Base-by-base conservation (phyloP, 2,888 invertebrate genomes). In the Chrysina gloriosa region DNA sequence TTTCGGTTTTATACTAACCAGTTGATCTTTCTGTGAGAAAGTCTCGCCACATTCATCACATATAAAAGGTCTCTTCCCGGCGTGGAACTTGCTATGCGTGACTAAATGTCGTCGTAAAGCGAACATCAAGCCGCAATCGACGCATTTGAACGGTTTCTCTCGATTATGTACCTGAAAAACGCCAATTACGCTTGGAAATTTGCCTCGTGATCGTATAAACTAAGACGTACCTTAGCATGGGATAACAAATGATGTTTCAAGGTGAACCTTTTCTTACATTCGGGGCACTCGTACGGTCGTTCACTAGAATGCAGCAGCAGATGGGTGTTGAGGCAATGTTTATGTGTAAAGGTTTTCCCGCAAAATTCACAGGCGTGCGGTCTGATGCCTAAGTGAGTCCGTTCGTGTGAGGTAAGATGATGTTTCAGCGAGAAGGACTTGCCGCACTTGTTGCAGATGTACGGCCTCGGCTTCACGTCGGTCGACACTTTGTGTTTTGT, bases 11-110 rank as follows among this genome's bases (percentile, higher is more conserved):
- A n/a, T n/a, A 67, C 68, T 73, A 75, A 81, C 85, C 52, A 96
- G 88, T 80, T 96, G 95, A 82, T 96, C 95, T 80, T 95, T 90
- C 73, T 95, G 90, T 7, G 94, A 93, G 84, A 96, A 96, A 70
- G 96, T 95, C 84, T 98, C 98, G 2, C 92, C 92, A 79, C 98
- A 98, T 70, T 96, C 92, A 72, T 86, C 89, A 84, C 96, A 96
- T 79, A 97, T 91, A 78, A 89, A 93, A 1, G 94, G 94, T 72
- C 94, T 85, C 81, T 94, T 93, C 1, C 94, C 94, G 23, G 93
- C 93, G 83, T 94, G 94, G 82, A 92, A 93, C 86, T 94, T 94
- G 83, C 91, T 90, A 84, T 94, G 94, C 66, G 94, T 94, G 27
- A 93, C 93, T 56, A 94, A 85, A 77, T 94, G 94, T 56, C 94